Base-by-base conservation (phyloP, 2,888 invertebrate species). In the Ceramica pisi region DNA sequence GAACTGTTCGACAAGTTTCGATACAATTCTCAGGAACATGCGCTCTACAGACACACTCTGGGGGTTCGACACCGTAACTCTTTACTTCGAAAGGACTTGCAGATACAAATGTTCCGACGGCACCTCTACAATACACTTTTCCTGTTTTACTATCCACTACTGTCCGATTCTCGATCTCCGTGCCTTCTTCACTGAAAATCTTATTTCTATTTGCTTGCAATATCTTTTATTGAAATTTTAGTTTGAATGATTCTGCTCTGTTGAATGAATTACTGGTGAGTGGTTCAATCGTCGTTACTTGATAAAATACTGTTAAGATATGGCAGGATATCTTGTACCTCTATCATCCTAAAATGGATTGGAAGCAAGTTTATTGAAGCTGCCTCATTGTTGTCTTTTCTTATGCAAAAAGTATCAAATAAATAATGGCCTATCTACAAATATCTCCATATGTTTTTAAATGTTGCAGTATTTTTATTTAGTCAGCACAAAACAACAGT, bases 111-210 rank as follows among this genome's bases (percentile, higher is more conserved):
- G 81, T 81, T 81, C 68, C 67, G 62, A 70, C 73, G 68, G 70
- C 80, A 81, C 72, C 73, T 79, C 63, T 76, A 85, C 83, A 86
- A 84, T 87, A 87, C 80, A 80, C 71, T 84, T 83, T 85, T 86
- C 82, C 72, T 84, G 75, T 86, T 85, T 80, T 81, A 82, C 76
- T 84, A 81, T 80, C 71, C 78, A 81, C 71, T 74, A 71, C 68
- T 81, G 84, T 77, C 83, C 86, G 82, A 81, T 86, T 81, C 80
- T 78, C 81, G 78, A 83, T 83, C 75, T 81, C 57, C 31, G 51
- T 73, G 71, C 41, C 60, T 64, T 76, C 56, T 51, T 73, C 60
- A 66, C 71, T 63, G 60, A 71, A 71, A 82, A 84, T 80, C 78
- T 80, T 86, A 76, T 85, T 86, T 84, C 80, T 82, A 86, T 86